phyloP scores from a whole-genome alignment of 2,888 invertebrate species.

The Eupithecia dodoneata region DNA sequence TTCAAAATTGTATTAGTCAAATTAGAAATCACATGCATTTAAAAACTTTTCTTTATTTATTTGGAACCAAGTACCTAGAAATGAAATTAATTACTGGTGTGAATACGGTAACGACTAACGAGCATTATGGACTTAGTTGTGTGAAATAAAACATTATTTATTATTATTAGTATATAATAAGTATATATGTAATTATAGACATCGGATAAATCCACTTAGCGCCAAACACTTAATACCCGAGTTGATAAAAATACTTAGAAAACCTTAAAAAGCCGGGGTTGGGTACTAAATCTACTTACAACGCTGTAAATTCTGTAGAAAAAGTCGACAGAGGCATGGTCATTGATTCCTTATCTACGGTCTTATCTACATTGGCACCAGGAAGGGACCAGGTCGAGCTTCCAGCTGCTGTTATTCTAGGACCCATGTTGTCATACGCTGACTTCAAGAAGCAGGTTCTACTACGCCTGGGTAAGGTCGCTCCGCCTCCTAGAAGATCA shows the following conservation, averaged over 20 bases:
- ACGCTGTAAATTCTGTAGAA: conserved; percentile 80
- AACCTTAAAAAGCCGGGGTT: conserved; percentile 1
- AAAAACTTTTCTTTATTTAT: too few species aligned
- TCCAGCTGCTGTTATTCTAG: conserved; percentile 94
- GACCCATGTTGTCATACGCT: conserved; percentile 95
- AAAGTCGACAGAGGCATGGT: conserved; percentile 70
- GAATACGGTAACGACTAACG: too few species aligned
- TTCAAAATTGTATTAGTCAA: too few species aligned
- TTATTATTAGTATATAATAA: too few species aligned
- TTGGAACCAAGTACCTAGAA: too few species aligned
- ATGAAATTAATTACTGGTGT: too few species aligned
- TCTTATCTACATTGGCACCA: conserved; percentile 73
- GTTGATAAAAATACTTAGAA: not conserved
- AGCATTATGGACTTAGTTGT: too few species aligned
- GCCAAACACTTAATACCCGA: not conserved
- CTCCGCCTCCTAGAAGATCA: conserved; percentile 86
- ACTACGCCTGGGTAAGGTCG: conserved; percentile 80
- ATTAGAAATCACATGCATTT: too few species aligned
- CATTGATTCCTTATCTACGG: conserved; percentile 56
- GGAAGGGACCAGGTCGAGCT: conserved; percentile 94
- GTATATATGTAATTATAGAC: too few species aligned
- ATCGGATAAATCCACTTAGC: not conserved
- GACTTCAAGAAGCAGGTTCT: conserved; percentile 83
- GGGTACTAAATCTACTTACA: conserved; percentile 48
- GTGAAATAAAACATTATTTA: too few species aligned